phyloP scores from a whole-genome alignment of 2,797 vertebrate genomes.

The Myripristis jacobus region DNA sequence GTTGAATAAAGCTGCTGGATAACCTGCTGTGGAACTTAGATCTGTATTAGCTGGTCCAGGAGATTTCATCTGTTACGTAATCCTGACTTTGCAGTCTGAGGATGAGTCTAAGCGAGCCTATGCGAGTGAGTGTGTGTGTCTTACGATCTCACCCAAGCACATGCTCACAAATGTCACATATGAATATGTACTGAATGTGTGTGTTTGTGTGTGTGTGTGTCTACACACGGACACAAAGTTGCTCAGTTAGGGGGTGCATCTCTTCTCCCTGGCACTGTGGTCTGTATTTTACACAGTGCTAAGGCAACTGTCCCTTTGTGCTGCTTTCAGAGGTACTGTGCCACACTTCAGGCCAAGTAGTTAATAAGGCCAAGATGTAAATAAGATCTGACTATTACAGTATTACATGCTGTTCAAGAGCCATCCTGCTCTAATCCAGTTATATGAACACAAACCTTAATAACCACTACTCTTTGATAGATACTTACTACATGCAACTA shows the following conservation, averaged over 20 bases:
- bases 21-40: slow-evolving; percentile 72
- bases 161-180: slow-evolving; percentile 19
- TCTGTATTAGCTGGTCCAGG: slow-evolving; percentile 71
- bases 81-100: slow-evolving; percentile 65
- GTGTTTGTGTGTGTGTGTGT: slow-evolving; percentile 2
- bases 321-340: slow-evolving; percentile 17
- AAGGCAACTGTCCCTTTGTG: not conserved
- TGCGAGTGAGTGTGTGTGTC: slow-evolving; percentile 25
- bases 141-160: slow-evolving; percentile 18
- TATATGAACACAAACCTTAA: slow-evolving; percentile 20
- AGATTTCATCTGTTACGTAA: slow-evolving; percentile 76
- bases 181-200: slow-evolving; percentile 3
- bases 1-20: slow-evolving; percentile 65
- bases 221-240: not conserved
- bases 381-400: slow-evolving; percentile 33
- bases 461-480: not conserved
- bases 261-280: slow-evolving; percentile 5
- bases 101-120: slow-evolving; percentile 60
- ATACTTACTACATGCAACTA: not conserved
- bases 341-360: slow-evolving; percentile 40
- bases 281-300: slow-evolving; percentile 6
- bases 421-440: slow-evolving; percentile 49
- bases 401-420: slow-evolving; percentile 47
- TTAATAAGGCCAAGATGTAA: slow-evolving; percentile 33
- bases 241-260: not conserved